Percentiles rank a stretch among this genome's conserved stretches.
These are phyloP conservation scores for Tiliacea citrago DNA, from an alignment of 2,888 invertebrate genomes.

Conservation along the genomic window DNA sequence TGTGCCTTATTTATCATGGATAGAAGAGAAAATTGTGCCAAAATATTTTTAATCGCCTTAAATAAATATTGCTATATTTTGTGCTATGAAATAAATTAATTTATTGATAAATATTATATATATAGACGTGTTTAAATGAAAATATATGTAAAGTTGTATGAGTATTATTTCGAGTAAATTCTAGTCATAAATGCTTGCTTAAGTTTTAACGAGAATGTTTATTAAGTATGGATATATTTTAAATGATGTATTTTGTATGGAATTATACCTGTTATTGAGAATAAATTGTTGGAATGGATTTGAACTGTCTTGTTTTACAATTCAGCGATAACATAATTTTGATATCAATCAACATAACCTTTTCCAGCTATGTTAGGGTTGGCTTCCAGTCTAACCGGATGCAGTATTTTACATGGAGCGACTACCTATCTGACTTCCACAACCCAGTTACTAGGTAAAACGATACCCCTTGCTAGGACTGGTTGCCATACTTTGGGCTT, in stretches of 20 bases:
- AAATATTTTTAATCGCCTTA: constrained; percentile 73
- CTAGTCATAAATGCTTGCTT: constrained; percentile 79
- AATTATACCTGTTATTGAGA: constrained; percentile 85
- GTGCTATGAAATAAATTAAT: constrained; percentile 63
- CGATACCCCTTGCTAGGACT: not conserved
- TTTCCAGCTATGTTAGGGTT: not conserved
- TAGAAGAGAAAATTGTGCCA: constrained; percentile 75
- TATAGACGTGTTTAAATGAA: constrained; percentile 49
- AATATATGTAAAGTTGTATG: constrained; percentile 62
- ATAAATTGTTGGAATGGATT: constrained; percentile 82
- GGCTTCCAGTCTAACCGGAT: not conserved
- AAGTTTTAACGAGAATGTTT: constrained; percentile 68
- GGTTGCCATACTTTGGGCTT: not conserved
- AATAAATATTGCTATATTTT: constrained; percentile 63
- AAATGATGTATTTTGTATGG: constrained; percentile 87
- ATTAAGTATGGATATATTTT: constrained; percentile 76
- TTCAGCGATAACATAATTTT: not conserved
- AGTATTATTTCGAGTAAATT: constrained; percentile 70
- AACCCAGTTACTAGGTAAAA: not conserved
- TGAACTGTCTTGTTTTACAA: constrained; percentile 44
- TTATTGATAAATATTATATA: constrained; percentile 57
- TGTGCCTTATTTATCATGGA: constrained; percentile 83
- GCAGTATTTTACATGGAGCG: not conserved
- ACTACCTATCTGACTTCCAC: not conserved
- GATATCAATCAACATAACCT: not conserved